phyloP scores from a whole-genome alignment of 2,888 invertebrate genomes.

The Thera obeliscata region DNA sequence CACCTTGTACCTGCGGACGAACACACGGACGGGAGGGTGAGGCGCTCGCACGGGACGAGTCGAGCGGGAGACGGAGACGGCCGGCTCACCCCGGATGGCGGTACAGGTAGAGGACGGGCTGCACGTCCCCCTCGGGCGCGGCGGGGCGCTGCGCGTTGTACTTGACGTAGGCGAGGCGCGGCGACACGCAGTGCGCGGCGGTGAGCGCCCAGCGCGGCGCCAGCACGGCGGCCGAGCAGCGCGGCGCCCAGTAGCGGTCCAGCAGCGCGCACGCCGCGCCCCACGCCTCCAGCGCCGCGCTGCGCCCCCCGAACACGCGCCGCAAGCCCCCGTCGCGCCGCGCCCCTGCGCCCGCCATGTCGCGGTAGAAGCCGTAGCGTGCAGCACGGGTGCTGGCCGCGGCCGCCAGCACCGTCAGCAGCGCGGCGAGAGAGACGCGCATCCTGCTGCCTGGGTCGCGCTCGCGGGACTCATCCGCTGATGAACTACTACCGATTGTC shows the following conservation, averaged over 20 bases:
- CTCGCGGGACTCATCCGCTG: not conserved
- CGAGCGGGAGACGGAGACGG: not conserved
- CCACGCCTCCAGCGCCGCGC: constrained; percentile 48
- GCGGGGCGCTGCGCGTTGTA: constrained; percentile 60
- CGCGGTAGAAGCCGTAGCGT: constrained; percentile 56
- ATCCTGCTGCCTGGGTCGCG: not conserved
- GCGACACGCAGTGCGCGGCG: constrained; percentile 71
- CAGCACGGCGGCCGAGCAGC: constrained; percentile 66
- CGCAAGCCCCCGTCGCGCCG: constrained; percentile 45
- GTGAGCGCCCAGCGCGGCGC: constrained; percentile 70
- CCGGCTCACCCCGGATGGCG: constrained; percentile 62
- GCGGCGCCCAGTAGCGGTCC: constrained; percentile 62
- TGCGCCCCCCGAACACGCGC: constrained; percentile 67
- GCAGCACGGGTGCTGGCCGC: constrained; percentile 23
- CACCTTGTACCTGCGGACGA: constrained; percentile 58
- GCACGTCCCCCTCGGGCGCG: constrained; percentile 49
- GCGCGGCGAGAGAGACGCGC: not conserved
- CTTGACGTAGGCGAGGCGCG: constrained; percentile 62
- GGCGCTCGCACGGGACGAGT: not conserved
- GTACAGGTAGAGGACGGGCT: constrained; percentile 61
- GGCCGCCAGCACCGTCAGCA: constrained; percentile 20
- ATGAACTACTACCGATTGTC: not conserved
- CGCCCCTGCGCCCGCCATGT: constrained; percentile 33
- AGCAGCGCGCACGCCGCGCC: constrained; percentile 62
- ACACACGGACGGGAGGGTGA: not conserved